Percentiles rank a stretch among this genome's conserved stretches.
phyloP scores from a whole-genome alignment of 2,888 invertebrate genomes.

The Scaptodrosophila latifasciaeformis region DNA sequence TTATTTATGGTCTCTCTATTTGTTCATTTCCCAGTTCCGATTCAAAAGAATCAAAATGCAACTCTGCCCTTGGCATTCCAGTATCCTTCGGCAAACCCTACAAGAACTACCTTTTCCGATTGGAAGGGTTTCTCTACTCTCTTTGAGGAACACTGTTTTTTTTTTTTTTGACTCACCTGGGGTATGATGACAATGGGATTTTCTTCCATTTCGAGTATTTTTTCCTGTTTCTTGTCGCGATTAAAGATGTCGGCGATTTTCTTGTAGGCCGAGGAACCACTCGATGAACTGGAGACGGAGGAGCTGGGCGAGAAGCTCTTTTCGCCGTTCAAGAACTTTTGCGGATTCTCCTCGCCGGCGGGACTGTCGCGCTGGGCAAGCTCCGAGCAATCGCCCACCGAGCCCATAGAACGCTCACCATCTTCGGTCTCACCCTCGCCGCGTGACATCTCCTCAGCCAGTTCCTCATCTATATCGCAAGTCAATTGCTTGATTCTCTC shows the following conservation, averaged over 20 bases:
- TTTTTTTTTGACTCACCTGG: conserved; percentile 70
- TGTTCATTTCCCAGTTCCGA: too few relatives aligned
- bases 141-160: too few relatives aligned
- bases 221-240: conserved; percentile 74
- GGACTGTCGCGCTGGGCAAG: conserved; percentile 80
- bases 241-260: conserved; percentile 76
- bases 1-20: too few relatives aligned
- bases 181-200: conserved; percentile 76
- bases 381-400: conserved; percentile 60
- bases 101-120: too few relatives aligned
- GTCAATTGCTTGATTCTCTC: conserved; percentile 91
- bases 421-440: conserved; percentile 59
- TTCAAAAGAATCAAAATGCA: too few relatives aligned
- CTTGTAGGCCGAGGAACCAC: conserved; percentile 80
- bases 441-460: conserved; percentile 42
- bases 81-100: too few relatives aligned
- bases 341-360: conserved; percentile 79
- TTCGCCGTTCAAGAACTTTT: conserved; percentile 75
- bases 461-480: conserved; percentile 86
- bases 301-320: conserved; percentile 80
- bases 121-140: too few relatives aligned
- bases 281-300: conserved; percentile 78
- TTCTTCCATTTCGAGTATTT: conserved; percentile 75
- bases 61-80: too few relatives aligned
- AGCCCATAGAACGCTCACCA: conserved; percentile 29